Conservation (phyloP, 2,797 vertebrate genomes). For the Ficedula albicollis region DNA sequence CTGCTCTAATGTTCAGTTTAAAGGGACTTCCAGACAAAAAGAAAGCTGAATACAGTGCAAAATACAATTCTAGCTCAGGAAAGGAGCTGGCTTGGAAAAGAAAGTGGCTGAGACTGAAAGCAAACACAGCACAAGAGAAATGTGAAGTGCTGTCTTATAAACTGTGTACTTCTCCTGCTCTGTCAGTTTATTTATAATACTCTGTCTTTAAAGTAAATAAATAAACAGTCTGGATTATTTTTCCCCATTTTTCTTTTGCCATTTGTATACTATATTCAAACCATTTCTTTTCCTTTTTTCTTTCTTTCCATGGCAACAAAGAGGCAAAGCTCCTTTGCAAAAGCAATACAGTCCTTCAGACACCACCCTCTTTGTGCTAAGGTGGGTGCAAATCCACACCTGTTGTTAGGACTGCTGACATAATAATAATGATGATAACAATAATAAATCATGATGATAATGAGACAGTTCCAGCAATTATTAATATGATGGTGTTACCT, state of each 20-base stretch:
- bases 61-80: background rate
- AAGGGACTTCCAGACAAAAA: background rate
- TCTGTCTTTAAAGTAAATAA: background rate
- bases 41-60: background rate
- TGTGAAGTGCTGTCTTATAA: background rate
- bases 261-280: background rate
- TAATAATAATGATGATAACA: too few relatives aligned
- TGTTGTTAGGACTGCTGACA: background rate
- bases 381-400: background rate
- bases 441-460: background rate
- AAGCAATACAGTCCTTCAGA: background rate
- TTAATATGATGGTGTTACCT: background rate
- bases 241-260: background rate
- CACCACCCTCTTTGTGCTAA: accelerated
- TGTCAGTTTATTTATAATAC: background rate
- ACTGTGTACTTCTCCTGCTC: background rate
- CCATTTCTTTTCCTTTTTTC: background rate
- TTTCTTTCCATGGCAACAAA: background rate
- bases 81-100: background rate
- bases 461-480: background rate
- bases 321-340: background rate
- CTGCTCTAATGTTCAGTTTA: background rate
- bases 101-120: background rate
- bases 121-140: background rate
- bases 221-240: background rate